Evolutionary conservation across 2,113 vertebrate genomes (phyloP).

Genomic region (Microtus ochrogaster): DNA sequence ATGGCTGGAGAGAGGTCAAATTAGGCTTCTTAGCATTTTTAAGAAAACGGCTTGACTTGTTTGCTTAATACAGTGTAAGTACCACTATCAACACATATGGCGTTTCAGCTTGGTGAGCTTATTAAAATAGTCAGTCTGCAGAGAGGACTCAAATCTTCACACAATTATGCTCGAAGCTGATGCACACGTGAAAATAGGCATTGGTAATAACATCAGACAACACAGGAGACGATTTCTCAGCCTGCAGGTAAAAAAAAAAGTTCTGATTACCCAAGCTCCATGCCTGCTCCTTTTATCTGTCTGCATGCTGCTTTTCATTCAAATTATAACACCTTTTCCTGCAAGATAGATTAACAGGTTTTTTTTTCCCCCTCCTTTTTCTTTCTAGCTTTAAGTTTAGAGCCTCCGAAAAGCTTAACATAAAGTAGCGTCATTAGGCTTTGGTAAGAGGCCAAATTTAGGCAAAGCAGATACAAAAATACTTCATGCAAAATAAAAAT

Average conservation of each 20-base stretch:
- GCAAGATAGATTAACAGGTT: conserved; percentile 76
- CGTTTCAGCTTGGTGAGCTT: conserved; percentile 74
- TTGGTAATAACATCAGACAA: conserved; percentile 76
- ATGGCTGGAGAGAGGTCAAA: conserved; percentile 49
- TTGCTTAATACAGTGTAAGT: conserved; percentile 69
- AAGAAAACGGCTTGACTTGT: conserved; percentile 71
- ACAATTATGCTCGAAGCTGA: conserved; percentile 74
- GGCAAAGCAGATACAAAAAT: conserved; percentile 79
- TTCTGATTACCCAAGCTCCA: conserved; percentile 71
- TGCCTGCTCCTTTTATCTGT: conserved; percentile 76
- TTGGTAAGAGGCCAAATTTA: conserved; percentile 82
- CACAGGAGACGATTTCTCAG: conserved; percentile 75
- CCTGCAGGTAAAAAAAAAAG: conserved; percentile 71
- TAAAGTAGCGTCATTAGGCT: conserved; percentile 78
- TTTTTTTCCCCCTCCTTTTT: neutral
- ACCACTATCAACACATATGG: conserved; percentile 67
- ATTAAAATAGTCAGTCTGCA: conserved; percentile 77
- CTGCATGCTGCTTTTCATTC: conserved; percentile 82
- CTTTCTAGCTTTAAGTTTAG: conserved; percentile 73
- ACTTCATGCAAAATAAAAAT: conserved; percentile 78
- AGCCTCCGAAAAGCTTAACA: conserved; percentile 82
- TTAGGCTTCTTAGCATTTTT: conserved; percentile 62
- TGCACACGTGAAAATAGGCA: conserved; percentile 71
- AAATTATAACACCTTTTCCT: conserved; percentile 79
- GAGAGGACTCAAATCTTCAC: conserved; percentile 74